These are phyloP conservation scores for Himalopsyche kuldschensis DNA, from an alignment of 2,888 invertebrate species.

Conservation along the genomic window DNA sequence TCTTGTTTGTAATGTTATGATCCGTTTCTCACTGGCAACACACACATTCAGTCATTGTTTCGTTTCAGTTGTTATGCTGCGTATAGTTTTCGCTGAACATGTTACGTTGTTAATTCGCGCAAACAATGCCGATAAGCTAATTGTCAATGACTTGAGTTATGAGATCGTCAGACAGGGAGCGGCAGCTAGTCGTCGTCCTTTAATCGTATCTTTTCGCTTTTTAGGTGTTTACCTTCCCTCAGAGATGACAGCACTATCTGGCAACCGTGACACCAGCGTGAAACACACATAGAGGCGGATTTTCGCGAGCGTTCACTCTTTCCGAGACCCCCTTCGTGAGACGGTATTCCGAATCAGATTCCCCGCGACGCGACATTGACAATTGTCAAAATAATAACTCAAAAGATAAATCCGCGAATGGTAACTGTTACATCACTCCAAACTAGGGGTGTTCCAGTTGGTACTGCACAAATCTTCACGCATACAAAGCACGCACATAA, in stretches of 20 bases:
- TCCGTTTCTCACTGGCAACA: neutral
- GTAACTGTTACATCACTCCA: neutral
- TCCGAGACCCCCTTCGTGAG: neutral
- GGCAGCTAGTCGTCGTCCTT: slow-evolving; percentile 11
- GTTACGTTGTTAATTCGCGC: neutral
- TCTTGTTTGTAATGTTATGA: neutral
- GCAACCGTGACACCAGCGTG: slow-evolving; percentile 25
- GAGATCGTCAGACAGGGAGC: neutral
- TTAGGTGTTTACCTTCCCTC: slow-evolving; percentile 26
- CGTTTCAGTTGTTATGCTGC: neutral
- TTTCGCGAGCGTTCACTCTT: neutral
- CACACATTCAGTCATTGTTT: neutral
- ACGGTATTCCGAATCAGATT: neutral
- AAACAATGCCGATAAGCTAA: neutral
- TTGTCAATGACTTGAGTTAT: neutral
- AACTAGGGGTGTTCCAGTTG: neutral
- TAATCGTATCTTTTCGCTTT: slow-evolving; percentile 30
- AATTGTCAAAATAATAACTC: slow-evolving; percentile 3
- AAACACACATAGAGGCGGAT: slow-evolving; percentile 19
- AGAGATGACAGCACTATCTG: slow-evolving; percentile 23
- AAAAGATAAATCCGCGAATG: neutral
- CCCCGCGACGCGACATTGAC: slow-evolving; percentile 11
- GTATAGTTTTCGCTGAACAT: neutral
- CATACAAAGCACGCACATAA: neutral
- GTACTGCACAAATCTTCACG: neutral